Base-by-base conservation (phyloP, 2,113 vertebrate genomes). In the Atrichornis clamosus region DNA sequence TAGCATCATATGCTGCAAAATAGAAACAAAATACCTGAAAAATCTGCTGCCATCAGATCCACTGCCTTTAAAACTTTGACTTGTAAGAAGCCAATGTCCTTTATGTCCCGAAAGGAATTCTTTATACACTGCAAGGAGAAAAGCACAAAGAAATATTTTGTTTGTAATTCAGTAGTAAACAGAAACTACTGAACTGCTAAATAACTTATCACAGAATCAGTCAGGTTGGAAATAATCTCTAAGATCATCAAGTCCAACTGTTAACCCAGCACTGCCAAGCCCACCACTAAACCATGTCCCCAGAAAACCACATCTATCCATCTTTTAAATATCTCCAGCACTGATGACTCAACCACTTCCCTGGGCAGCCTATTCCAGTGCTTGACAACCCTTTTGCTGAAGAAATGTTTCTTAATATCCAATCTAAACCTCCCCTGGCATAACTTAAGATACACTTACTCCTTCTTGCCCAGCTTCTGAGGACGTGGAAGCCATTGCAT, bases 31-130 rank as follows among this genome's bases (percentile, higher is more conserved):
- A 58, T 99, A 99, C 99, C 99, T 97, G 99, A 98, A 96, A 99
- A 98, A 96, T 99, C 99, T 39, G 99, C 98, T 63, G 99, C 98
- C 53, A 98, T 59, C 76, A 99, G 98, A 89, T 99, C 99, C n/a
- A 98, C 98, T 4, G 99, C 99, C 88, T 98, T 99, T 86, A 99
- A 96, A 78, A 99, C 98, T 93, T 99, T 99, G 72, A 99, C 98
- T 98, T 99, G 99, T 68, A 99, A 98, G 93, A 99, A 98, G n/a
- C 99, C 99, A 12, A 99, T 42, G 5, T 99, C 99, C 52, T 97
- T 98, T 30, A 98, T 30, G 67, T 98, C 97, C 30, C 90, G 90
- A 92, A 99, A 97, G 2, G 98, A 98, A 92, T 99, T 99, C 91
- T 88, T 98, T 62, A 99, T 80, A 93, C 97, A 87, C 99, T 99